A percentile compares a stretch with the other conserved stretches of the same genome.
phyloP scores from a whole-genome alignment of 37 sponge, comb jelly and placozoan species.

The Chondrilla cf. caribensis region DNA sequence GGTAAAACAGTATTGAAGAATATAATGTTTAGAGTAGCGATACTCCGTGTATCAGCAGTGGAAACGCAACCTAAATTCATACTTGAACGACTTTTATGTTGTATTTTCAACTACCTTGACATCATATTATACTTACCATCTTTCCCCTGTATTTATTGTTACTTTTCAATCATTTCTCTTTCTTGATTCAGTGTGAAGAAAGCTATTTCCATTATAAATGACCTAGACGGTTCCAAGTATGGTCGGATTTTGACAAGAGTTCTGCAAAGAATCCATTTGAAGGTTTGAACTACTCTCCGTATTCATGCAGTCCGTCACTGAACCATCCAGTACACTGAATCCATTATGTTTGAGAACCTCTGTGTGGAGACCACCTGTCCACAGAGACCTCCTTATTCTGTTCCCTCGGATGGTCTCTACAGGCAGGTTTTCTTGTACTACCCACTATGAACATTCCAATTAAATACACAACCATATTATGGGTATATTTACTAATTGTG shows the following conservation, averaged over 20 bases:
- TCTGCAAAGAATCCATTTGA: slow-evolving; percentile 77
- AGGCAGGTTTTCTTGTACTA: no score
- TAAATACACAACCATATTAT: no score
- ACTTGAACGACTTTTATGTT: no score
- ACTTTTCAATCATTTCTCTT: no score
- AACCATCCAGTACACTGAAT: background rate
- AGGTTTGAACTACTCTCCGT: slow-evolving; percentile 57
- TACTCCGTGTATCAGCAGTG: no score
- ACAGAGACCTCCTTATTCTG: background rate
- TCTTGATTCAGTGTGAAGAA: slow-evolving; percentile 61
- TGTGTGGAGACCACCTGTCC: background rate
- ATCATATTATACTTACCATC: no score
- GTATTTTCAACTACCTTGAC: no score
- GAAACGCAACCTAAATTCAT: no score
- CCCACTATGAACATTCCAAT: no score
- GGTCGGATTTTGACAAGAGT: slow-evolving; percentile 56
- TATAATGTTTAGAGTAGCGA: background rate
- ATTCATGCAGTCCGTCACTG: background rate
- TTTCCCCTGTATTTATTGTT: no score
- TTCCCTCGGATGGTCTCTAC: no score
- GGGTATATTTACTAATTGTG: no score
- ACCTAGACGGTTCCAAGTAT: slow-evolving; percentile 47
- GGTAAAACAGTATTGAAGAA: slow-evolving; percentile 11
- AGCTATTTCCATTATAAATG: slow-evolving; percentile 69
- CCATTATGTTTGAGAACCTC: background rate